phyloP scores from a whole-genome alignment of 2,888 invertebrate species.

The Ornithoptera priamus region DNA sequence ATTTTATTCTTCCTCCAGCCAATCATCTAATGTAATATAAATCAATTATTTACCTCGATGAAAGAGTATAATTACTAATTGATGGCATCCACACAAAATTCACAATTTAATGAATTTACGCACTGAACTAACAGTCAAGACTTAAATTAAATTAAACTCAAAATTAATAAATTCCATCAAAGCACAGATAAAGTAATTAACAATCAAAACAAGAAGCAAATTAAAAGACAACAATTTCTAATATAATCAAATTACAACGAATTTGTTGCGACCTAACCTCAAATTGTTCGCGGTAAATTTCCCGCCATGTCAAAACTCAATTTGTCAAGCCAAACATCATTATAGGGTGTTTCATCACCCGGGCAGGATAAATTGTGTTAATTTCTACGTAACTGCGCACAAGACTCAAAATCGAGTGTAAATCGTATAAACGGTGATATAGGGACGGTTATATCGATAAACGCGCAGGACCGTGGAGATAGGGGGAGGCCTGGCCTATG shows the following conservation, averaged over 20 bases:
- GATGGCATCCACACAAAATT: too few relatives aligned
- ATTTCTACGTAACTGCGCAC: constrained; percentile 47
- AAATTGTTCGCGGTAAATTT: constrained; percentile 59
- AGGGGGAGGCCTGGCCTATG: too few relatives aligned
- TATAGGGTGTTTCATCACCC: constrained; percentile 48
- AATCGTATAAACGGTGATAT: constrained; percentile 33
- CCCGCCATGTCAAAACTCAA: constrained; percentile 77
- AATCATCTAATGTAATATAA: too few relatives aligned
- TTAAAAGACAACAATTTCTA: constrained; percentile 52
- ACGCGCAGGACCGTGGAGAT: not conserved
- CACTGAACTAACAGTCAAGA: too few relatives aligned
- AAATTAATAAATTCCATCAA: too few relatives aligned
- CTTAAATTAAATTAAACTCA: too few relatives aligned
- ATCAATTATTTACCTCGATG: too few relatives aligned
- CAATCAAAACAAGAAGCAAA: constrained; percentile 41
- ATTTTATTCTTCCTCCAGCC: too few relatives aligned
- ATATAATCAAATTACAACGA: constrained; percentile 52
- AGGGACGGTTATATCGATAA: constrained; percentile 27
- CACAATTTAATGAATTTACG: too few relatives aligned
- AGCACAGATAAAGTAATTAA: constrained; percentile 32
- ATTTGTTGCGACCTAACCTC: constrained; percentile 50
- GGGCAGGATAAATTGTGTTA: constrained; percentile 38
- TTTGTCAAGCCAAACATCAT: constrained; percentile 76
- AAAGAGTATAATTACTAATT: too few relatives aligned
- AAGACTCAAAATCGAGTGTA: constrained; percentile 56